Percentiles rank a stretch among this genome's conserved stretches.
phyloP scores from a whole-genome alignment of 2,888 invertebrate genomes.

The Sinelater perroti region DNA sequence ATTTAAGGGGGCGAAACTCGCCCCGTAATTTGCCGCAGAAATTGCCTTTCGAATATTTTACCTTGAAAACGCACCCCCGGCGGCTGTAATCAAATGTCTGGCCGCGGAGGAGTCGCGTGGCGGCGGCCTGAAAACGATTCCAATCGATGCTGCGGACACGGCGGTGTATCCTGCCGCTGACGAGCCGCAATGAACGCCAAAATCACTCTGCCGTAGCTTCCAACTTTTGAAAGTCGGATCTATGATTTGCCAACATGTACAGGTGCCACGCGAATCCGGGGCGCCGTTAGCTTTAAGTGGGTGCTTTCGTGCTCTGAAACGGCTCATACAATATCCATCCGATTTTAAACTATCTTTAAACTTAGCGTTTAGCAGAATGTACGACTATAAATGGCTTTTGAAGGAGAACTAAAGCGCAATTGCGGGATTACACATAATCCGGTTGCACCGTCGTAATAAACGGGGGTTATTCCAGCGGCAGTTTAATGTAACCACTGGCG shows the following conservation, averaged over 20 bases:
- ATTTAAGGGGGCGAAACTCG: slow-evolving; percentile 3
- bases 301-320: too few species aligned
- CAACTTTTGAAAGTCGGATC: too few species aligned
- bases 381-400: not conserved
- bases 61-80: slow-evolving; percentile 4
- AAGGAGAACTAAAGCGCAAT: slow-evolving; percentile 10
- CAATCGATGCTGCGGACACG: too few species aligned
- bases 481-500: too few species aligned
- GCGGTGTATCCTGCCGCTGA: too few species aligned
- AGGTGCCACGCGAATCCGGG: too few species aligned
- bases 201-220: too few species aligned
- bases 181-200: too few species aligned
- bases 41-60: slow-evolving; percentile 4
- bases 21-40: not conserved
- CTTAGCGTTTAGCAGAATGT: not conserved
- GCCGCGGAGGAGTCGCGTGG: not conserved
- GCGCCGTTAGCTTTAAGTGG: too few species aligned
- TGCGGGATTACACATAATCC: slow-evolving; percentile 8
- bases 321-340: too few species aligned
- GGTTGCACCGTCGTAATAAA: slow-evolving; percentile 4
- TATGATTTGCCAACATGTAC: too few species aligned
- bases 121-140: too few species aligned
- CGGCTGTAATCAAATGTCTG: slow-evolving; percentile 1
- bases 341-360: slow-evolving; percentile 1
- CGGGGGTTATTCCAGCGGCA: not conserved